Evolutionary conservation across 2,113 vertebrate genomes (phyloP), one percentile per base, ranked within the genome.

Genomic region (Emydura subglobosa): DNA sequence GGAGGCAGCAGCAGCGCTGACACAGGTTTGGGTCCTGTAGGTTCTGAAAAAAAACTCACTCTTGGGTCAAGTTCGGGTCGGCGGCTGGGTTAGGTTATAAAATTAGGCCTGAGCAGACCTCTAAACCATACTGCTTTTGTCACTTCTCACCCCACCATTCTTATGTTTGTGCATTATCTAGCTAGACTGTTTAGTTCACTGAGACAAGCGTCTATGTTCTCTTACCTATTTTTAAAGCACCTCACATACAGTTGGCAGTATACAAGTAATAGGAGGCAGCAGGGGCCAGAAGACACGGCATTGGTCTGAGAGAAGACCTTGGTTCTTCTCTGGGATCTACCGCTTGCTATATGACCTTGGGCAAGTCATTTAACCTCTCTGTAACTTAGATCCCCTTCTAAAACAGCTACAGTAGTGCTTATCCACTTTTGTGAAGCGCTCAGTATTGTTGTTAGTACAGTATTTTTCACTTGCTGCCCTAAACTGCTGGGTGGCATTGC

Each of bases 401-500:
- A 86, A 88, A 78, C 55, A 22, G 10, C 11, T 21, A 25, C 25
- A 17, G 76, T 5, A 14, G 39, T 10, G n/a, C 47, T 61, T 2
- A 82, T 1, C 17, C n/a, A 1, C 59, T 21, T 54, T 86, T 68
- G 91, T 78, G 54, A 94, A 93, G n/a, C 44, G 79, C 51, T 2
- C 7, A 90, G 12, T 47, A 76, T 39, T 86, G 68, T n/a, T 3
- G 86, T 78, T 3, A 42, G 57, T 87, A 76, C 6, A 87, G 4
- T 6, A 19, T 29, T 76, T 47, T 89, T 82, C 50, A 53, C 42
- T 0, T 55, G 34, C 39, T 86, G 44, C 61, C 49, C n/a, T 1
- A 55, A 51, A 34, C 0, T 0, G 72, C 89, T 49, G 31, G n/a
- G 9, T 12, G 19, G 34, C 31, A 86, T 34, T 0, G 0, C 5